These are phyloP conservation scores for Proisotoma minuta DNA, from an alignment of 2,888 invertebrate genomes.

Conservation along the genomic window DNA sequence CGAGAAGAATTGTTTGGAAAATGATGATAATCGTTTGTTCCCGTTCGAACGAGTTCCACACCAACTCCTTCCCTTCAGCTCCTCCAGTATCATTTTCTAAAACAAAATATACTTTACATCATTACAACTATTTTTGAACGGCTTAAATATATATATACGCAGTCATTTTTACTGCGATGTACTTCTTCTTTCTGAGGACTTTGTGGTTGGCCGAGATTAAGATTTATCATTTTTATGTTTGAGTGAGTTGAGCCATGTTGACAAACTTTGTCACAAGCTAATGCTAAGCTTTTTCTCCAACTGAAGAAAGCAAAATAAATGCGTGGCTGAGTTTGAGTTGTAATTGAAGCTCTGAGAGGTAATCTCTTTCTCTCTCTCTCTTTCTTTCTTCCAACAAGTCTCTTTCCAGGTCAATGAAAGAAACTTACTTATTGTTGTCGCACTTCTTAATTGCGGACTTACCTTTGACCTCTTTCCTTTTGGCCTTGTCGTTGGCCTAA, in stretches of 20 bases:
- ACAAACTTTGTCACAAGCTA: too few species aligned
- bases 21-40: conserved; percentile 39
- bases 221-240: too few species aligned
- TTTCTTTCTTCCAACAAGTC: too few species aligned
- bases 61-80: background rate
- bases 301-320: background rate
- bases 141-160: too few species aligned
- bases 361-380: too few species aligned
- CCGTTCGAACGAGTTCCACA: background rate
- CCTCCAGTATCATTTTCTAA: background rate
- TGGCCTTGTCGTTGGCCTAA: conserved; percentile 7
- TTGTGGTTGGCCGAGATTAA: too few species aligned
- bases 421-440: background rate
- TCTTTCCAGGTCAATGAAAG: conserved; percentile 1
- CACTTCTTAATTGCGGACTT: background rate
- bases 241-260: too few species aligned
- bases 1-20: conserved; percentile 42
- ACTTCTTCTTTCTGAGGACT: too few species aligned
- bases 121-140: too few species aligned
- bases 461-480: conserved; percentile 8
- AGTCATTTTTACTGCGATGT: too few species aligned
- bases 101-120: background rate
- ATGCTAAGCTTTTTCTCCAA: too few species aligned
- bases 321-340: background rate
- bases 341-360: background rate